Evolutionary conservation across 23 tunicate genomes (phyloP).

Genomic region (Aplidium turbinatum): DNA sequence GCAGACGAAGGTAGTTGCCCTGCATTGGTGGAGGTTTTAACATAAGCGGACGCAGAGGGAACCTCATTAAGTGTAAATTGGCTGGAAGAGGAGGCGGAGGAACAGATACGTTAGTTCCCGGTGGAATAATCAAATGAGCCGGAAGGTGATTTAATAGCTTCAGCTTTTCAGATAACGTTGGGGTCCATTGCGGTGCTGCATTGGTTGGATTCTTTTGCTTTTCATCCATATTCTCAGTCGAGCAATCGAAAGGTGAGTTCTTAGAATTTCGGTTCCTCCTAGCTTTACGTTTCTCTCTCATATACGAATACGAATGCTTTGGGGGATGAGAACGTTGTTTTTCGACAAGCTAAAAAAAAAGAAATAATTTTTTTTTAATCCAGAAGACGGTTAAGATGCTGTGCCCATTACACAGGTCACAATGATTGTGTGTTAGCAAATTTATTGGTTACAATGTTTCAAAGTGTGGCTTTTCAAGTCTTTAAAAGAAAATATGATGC

Average conservation of each 20-base stretch:
- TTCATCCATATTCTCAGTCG: background rate
- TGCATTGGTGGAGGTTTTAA: conserved; percentile 16
- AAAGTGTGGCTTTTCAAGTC: no score
- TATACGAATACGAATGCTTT: conserved; percentile 23
- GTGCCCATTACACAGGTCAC: no score
- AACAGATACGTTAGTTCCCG: conserved; percentile 34
- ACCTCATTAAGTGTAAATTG: conserved; percentile 10
- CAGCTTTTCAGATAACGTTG: background rate
- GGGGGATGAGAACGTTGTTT: conserved; percentile 19
- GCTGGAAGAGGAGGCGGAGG: conserved; percentile 31
- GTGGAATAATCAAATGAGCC: conserved; percentile 32
- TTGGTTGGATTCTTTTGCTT: background rate
- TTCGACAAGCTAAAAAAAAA: background rate
- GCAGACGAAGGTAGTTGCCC: no score
- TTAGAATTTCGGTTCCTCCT: background rate
- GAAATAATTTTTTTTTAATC: background rate
- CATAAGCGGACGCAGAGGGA: background rate
- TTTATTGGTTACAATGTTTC: no score
- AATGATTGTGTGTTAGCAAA: no score
- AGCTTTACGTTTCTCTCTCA: conserved; percentile 17
- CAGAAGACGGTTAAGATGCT: no score
- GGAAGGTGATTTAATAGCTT: conserved; percentile 24
- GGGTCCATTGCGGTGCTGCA: background rate
- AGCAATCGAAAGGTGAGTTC: background rate
- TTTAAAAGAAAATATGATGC: no score